A percentile compares a stretch with the other conserved stretches of the same genome.
phyloP scores from a whole-genome alignment of 2,797 vertebrate genomes.

The Rhynchonycteris naso region DNA sequence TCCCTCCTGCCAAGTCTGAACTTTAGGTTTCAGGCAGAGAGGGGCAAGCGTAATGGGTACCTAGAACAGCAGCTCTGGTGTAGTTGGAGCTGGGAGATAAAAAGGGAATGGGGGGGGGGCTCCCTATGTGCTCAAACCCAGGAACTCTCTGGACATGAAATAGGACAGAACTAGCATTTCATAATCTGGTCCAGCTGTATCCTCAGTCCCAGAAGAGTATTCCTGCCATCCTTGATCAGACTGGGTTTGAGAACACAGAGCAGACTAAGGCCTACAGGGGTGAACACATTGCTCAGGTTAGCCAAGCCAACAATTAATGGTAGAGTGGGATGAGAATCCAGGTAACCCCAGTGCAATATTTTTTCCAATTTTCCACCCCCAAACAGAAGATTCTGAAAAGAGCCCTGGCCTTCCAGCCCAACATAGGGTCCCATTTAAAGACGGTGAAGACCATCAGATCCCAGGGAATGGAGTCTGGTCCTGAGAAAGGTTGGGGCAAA shows the following conservation, averaged over 20 bases:
- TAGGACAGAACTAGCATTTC: conserved; percentile 28
- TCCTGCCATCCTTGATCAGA: background rate
- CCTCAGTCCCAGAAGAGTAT: conserved; percentile 8
- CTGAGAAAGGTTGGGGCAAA: conserved; percentile 18
- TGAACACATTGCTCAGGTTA: background rate
- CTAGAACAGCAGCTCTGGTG: background rate
- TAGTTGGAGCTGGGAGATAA: background rate
- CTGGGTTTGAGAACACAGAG: background rate
- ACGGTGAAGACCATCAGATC: background rate
- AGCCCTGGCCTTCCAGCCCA: background rate
- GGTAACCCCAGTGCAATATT: background rate
- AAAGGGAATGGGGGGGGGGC: background rate
- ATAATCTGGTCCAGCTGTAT: conserved; percentile 8
- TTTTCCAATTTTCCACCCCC: background rate
- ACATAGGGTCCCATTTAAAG: background rate
- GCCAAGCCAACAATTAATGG: conserved; percentile 11
- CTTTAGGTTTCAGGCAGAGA: conserved; percentile 37
- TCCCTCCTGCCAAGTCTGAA: conserved; percentile 47
- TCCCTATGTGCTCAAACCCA: background rate
- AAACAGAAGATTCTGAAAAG: conserved; percentile 36
- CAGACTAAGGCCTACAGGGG: background rate
- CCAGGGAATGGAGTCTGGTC: background rate
- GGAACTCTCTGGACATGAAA: background rate
- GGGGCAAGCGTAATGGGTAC: background rate
- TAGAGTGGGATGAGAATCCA: background rate